These are phyloP conservation scores for Xenopus petersii DNA, from an alignment of 2,797 vertebrate species.

Conservation along the genomic window DNA sequence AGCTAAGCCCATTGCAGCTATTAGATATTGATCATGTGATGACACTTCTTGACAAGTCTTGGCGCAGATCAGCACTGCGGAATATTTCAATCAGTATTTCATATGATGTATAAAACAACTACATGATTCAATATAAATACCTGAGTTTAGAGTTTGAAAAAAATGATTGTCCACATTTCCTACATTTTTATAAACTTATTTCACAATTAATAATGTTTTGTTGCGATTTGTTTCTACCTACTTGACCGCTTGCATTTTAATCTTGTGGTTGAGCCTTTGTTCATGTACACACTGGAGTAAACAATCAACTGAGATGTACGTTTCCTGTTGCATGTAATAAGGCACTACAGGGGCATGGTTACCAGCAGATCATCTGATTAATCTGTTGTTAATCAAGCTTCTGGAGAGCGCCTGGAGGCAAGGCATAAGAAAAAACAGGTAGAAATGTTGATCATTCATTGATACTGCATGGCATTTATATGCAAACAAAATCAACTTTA, in stretches of 20 bases:
- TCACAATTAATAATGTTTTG: not conserved
- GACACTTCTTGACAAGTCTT: too few species aligned
- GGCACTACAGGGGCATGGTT: conserved; percentile 24
- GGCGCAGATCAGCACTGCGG: too few species aligned
- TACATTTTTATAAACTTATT: not conserved
- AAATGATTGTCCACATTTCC: not conserved
- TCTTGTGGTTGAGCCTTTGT: not conserved
- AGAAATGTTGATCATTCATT: conserved; percentile 45
- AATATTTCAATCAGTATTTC: too few species aligned
- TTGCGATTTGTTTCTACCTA: not conserved
- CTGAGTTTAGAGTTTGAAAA: not conserved
- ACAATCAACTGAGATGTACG: not conserved
- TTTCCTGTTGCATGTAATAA: conserved; percentile 18
- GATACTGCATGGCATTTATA: conserved; percentile 38
- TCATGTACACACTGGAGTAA: not conserved
- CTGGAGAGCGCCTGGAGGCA: conserved; percentile 24
- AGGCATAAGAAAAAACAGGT: conserved; percentile 31
- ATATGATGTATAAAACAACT: too few species aligned
- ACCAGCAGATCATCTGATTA: conserved; percentile 18
- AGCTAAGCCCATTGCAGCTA: too few species aligned
- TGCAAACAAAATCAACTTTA: conserved; percentile 13
- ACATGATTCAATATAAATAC: not conserved
- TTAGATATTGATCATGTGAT: too few species aligned
- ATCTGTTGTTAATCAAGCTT: conserved; percentile 25
- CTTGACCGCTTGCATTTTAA: conserved; percentile 13